phyloP scores from a whole-genome alignment of 2,888 invertebrate species.

The Trichopoda pennipes region DNA sequence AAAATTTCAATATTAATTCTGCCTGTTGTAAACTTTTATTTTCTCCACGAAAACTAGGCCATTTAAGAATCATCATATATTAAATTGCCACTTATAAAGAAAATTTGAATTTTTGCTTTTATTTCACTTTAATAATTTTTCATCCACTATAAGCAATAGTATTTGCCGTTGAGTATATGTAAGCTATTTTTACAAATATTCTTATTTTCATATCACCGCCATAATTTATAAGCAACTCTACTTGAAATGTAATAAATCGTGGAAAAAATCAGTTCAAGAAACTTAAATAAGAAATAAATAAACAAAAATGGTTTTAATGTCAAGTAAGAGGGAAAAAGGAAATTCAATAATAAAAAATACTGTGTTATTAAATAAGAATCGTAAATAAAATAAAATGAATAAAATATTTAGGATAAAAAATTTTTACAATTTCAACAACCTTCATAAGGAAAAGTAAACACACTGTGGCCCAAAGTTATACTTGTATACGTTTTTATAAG shows the following conservation, averaged over 20 bases:
- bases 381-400: conserved; percentile 27
- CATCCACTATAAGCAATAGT: no score
- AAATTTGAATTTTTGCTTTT: no score
- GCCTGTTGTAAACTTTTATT: not conserved
- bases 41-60: not conserved
- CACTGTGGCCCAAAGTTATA: no score
- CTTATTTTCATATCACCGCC: conserved; percentile 19
- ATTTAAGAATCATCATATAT: no score
- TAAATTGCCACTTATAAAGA: no score
- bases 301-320: not conserved
- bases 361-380: conserved; percentile 42
- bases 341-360: conserved; percentile 17
- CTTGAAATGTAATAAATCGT: conserved; percentile 33
- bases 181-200: conserved; percentile 5
- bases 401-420: conserved; percentile 8
- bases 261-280: conserved; percentile 1
- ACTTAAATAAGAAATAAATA: not conserved
- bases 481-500: no score
- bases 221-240: conserved; percentile 13
- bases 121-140: no score
- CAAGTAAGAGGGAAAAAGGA: not conserved
- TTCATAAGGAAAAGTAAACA: no score
- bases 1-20: not conserved
- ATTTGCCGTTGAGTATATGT: not conserved
- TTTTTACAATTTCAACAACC: no score